Evolutionary conservation across 2,888 invertebrate genomes (phyloP).

Genomic region (Drosophila testacea): DNA sequence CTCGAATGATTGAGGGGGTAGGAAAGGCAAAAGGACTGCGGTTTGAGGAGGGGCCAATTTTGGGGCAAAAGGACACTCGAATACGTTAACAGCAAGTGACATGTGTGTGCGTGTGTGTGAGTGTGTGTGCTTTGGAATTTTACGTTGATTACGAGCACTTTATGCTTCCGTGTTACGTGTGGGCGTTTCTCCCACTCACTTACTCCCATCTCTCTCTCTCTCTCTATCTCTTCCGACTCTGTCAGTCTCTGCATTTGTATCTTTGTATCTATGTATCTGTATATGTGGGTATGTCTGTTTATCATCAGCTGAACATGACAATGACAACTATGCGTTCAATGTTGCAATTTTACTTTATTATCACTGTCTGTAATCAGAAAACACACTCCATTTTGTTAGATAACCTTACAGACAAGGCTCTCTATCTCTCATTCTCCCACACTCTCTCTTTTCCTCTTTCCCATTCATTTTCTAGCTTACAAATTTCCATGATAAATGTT

Average conservation of each 20-base stretch:
- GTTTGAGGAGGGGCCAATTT: conserved; percentile 40
- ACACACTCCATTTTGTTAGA: conserved; percentile 31
- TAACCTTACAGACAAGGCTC: conserved; percentile 26
- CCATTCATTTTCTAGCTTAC: background rate
- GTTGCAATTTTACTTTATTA: conserved; percentile 77
- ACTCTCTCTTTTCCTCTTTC: background rate
- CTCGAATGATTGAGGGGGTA: background rate
- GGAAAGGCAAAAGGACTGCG: background rate
- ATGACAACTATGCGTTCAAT: conserved; percentile 67
- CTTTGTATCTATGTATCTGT: conserved; percentile 24
- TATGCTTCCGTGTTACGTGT: conserved; percentile 75
- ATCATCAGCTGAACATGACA: conserved; percentile 61
- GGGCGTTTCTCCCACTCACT: conserved; percentile 37
- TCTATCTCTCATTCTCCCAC: background rate
- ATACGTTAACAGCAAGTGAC: conserved; percentile 61
- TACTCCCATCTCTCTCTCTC: background rate
- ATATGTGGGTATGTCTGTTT: conserved; percentile 47
- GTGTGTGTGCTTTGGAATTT: conserved; percentile 66
- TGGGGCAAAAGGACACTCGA: conserved; percentile 56
- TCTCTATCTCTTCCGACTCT: background rate
- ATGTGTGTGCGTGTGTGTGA: conserved; percentile 27
- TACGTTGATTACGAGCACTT: conserved; percentile 79
- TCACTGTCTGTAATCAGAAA: conserved; percentile 59
- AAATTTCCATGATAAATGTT: conserved; percentile 60
- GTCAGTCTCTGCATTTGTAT: conserved; percentile 5